These are phyloP conservation scores for Clitarchus hookeri DNA, from an alignment of 2,888 invertebrate genomes.

Conservation along the genomic window DNA sequence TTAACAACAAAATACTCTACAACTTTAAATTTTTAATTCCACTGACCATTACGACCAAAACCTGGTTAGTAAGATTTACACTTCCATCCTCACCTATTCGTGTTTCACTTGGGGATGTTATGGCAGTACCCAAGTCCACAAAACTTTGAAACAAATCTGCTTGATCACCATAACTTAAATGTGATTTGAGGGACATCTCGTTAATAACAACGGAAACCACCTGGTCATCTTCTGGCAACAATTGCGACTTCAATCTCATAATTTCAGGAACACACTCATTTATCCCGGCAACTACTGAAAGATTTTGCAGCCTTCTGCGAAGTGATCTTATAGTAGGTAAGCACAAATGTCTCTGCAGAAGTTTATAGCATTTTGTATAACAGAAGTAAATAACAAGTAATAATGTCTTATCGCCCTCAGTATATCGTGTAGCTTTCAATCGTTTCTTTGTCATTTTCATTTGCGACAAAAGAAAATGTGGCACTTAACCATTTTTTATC, in stretches of 20 bases:
- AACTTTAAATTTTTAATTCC: slow-evolving; percentile 1
- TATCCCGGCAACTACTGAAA: neutral
- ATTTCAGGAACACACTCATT: neutral
- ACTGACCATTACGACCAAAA: neutral
- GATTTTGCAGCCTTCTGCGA: neutral
- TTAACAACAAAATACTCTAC: neutral
- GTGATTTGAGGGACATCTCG: neutral
- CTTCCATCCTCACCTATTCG: neutral
- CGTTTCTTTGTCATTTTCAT: neutral
- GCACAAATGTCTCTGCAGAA: neutral
- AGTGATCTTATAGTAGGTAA: neutral
- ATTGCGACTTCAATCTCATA: neutral
- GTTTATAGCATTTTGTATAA: neutral
- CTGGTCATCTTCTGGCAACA: neutral
- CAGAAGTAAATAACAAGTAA: neutral
- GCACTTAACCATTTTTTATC: neutral
- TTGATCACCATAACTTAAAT: neutral
- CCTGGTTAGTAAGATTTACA: neutral
- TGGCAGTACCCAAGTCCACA: neutral
- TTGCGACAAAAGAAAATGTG: neutral
- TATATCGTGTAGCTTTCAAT: neutral
- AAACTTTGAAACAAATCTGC: neutral
- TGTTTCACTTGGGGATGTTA: neutral
- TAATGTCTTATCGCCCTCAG: neutral
- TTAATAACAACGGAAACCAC: neutral